Conservation (phyloP, 1,140 invertebrate species). For the Anastatus disparis region DNA sequence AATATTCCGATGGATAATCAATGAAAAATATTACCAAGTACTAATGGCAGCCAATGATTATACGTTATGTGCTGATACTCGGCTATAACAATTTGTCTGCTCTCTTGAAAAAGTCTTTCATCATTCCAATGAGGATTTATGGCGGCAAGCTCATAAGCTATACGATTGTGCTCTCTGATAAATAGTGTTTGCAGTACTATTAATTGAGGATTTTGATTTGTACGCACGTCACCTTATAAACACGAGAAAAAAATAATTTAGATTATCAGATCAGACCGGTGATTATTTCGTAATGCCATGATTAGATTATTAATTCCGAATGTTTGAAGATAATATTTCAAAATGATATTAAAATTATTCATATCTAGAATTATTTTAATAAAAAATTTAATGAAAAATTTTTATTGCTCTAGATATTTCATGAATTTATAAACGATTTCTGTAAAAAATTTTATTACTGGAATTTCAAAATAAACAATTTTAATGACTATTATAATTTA, state of each 20-base stretch:
- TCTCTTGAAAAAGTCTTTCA: constrained; percentile 88
- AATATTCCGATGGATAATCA: not conserved
- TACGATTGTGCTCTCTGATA: constrained; percentile 89
- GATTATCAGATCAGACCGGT: too few relatives aligned
- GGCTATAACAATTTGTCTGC: constrained; percentile 81
- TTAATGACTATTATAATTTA: too few relatives aligned
- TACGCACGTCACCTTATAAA: constrained; percentile 79
- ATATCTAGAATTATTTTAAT: too few relatives aligned
- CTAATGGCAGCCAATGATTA: constrained; percentile 85
- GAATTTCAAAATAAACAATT: too few relatives aligned
- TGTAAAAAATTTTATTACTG: too few relatives aligned
- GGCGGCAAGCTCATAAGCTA: constrained; percentile 76
- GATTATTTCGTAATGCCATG: too few relatives aligned
- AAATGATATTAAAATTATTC: too few relatives aligned
- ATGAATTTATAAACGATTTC: too few relatives aligned
- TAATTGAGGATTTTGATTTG: constrained; percentile 88
- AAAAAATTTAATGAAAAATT: too few relatives aligned
- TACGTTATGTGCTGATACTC: constrained; percentile 86
- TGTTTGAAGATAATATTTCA: too few relatives aligned
- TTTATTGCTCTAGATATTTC: too few relatives aligned
- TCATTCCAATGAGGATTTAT: constrained; percentile 91
- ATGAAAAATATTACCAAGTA: constrained; percentile 69
- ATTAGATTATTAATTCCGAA: too few relatives aligned
- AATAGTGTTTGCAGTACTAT: constrained; percentile 85
- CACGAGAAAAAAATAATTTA: constrained; percentile 2